These are phyloP conservation scores for Glandiceps talaboti DNA, from an alignment of 53 echinoderm and acorn worm species.

Conservation along the genomic window DNA sequence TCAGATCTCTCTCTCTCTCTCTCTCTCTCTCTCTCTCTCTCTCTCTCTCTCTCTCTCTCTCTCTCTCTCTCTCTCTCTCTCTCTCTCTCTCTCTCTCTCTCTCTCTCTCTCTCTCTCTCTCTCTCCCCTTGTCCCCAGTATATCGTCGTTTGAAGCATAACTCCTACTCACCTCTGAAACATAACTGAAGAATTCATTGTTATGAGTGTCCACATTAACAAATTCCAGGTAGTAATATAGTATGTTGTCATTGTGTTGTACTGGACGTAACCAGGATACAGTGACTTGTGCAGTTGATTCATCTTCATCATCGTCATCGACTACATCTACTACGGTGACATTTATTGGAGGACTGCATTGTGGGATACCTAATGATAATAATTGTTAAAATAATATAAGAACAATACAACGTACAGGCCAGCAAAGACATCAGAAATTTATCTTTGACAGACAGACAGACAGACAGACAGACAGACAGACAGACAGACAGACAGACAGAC, in stretches of 20 bases:
- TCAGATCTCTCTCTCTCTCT: too few species aligned
- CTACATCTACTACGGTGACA: slow-evolving; percentile 7
- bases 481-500: too few species aligned
- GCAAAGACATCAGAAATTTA: too few species aligned
- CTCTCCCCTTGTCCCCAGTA: too few species aligned
- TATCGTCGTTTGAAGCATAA: slow-evolving; percentile 3
- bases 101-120: slow-evolving; percentile 16
- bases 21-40: too few species aligned
- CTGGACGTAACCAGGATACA: slow-evolving; percentile 25
- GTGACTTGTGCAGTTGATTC: neutral
- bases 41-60: too few species aligned
- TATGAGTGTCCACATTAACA: neutral
- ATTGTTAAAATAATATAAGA: neutral
- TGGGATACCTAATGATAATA: slow-evolving; percentile 9
- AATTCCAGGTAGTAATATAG: neutral
- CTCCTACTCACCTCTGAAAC: neutral
- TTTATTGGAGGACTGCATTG: slow-evolving; percentile 19
- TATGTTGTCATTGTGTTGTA: slow-evolving; percentile 13
- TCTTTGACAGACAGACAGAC: too few species aligned
- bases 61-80: slow-evolving; percentile 20
- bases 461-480: too few species aligned
- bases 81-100: slow-evolving; percentile 20
- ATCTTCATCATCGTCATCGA: neutral
- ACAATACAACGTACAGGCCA: too few species aligned
- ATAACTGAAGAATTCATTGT: neutral